Evolutionary conservation across 2,113 vertebrate genomes (phyloP).

Genomic region (Phycodurus eques): DNA sequence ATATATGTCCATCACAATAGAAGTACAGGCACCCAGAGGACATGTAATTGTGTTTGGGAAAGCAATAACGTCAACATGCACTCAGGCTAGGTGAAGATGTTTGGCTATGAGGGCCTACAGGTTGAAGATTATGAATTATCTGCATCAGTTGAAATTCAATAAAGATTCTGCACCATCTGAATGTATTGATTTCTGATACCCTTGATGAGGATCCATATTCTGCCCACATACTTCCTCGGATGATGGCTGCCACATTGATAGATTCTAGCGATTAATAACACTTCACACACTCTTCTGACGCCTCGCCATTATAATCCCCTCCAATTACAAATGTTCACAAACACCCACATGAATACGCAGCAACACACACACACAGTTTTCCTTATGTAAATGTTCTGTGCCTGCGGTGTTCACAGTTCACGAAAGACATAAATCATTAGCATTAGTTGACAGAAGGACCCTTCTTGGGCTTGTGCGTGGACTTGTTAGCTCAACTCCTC

Average conservation of each 20-base stretch:
- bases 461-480: slow-evolving; percentile 9
- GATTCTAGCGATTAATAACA: slow-evolving; percentile 36
- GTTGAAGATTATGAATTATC: slow-evolving; percentile 39
- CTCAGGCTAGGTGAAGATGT: slow-evolving; percentile 8
- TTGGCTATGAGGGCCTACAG: background rate
- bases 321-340: slow-evolving; percentile 22
- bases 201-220: slow-evolving; percentile 33
- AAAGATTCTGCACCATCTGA: slow-evolving; percentile 36
- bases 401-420: slow-evolving; percentile 41
- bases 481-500: slow-evolving; percentile 32
- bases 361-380: background rate
- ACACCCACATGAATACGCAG: background rate
- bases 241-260: slow-evolving; percentile 33
- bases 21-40: slow-evolving; percentile 20
- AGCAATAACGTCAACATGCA: slow-evolving; percentile 29
- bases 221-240: slow-evolving; percentile 30
- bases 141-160: slow-evolving; percentile 48
- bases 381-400: slow-evolving; percentile 42
- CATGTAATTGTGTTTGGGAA: slow-evolving; percentile 43
- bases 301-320: slow-evolving; percentile 13
- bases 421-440: slow-evolving; percentile 44
- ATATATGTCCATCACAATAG: slow-evolving; percentile 12
- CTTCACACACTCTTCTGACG: slow-evolving; percentile 21
- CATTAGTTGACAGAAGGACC: slow-evolving; percentile 38
- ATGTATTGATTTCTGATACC: slow-evolving; percentile 45